Conservation (phyloP, 2,888 invertebrate species). For the Drosophila planitibia region DNA sequence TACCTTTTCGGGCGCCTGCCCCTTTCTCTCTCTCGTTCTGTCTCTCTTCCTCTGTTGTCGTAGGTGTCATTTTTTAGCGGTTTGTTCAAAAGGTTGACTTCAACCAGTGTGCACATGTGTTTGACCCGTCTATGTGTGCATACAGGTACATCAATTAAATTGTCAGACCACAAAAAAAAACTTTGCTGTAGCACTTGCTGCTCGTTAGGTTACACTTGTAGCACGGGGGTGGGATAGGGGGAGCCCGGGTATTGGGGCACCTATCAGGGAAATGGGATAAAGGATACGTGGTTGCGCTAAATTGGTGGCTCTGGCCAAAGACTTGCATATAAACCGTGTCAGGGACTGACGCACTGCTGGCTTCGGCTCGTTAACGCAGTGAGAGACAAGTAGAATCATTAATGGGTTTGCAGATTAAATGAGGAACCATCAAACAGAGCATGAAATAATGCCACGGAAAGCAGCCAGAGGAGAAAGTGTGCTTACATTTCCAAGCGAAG, state of each 20-base stretch:
- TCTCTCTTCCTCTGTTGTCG: slow-evolving; percentile 11
- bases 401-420: slow-evolving; percentile 45
- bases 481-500: not conserved
- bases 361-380: slow-evolving; percentile 60
- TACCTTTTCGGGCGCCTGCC: slow-evolving; percentile 48
- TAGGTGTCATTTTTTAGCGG: slow-evolving; percentile 75
- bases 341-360: slow-evolving; percentile 52
- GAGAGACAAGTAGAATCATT: slow-evolving; percentile 36
- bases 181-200: slow-evolving; percentile 58
- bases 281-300: slow-evolving; percentile 52
- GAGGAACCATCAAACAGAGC: slow-evolving; percentile 20
- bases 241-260: not conserved
- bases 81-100: slow-evolving; percentile 70
- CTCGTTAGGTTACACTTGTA: slow-evolving; percentile 64
- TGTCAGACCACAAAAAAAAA: slow-evolving; percentile 61
- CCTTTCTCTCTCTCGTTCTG: not conserved
- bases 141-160: slow-evolving; percentile 77
- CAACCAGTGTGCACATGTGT: slow-evolving; percentile 12
- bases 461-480: not conserved
- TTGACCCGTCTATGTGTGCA: slow-evolving; percentile 41
- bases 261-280: slow-evolving; percentile 49
- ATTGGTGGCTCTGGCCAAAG: slow-evolving; percentile 56
- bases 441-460: not conserved
- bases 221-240: not conserved
- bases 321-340: slow-evolving; percentile 54